Conservation (phyloP, 2,797 vertebrate genomes). For the Molossus molossus region DNA sequence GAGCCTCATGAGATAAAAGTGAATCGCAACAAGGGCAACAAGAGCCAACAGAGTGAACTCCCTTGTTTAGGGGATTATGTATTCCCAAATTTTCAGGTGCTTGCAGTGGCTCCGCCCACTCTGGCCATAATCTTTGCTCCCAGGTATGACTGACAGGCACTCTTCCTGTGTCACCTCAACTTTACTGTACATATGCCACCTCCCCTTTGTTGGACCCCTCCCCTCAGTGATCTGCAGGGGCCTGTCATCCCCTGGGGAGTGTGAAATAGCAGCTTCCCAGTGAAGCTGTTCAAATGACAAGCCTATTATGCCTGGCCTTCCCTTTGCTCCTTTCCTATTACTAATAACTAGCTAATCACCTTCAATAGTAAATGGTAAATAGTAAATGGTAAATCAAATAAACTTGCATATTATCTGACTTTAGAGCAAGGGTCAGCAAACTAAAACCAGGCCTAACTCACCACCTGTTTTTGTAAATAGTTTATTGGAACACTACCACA, state of each 20-base stretch:
- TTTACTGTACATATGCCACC: not conserved
- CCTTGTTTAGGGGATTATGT: not conserved
- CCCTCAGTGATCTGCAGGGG: not conserved
- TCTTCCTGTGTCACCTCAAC: not conserved
- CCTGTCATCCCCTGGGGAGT: too few relatives aligned
- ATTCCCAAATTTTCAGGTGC: not conserved
- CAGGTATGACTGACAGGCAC: not conserved
- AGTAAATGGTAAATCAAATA: slow-evolving; percentile 18
- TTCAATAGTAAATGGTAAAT: not conserved
- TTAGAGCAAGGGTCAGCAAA: not conserved
- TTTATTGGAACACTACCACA: not conserved
- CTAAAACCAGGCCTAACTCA: not conserved
- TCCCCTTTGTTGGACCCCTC: not conserved
- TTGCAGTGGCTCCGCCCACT: not conserved
- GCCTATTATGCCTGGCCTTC: not conserved
- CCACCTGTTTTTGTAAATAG: slow-evolving; percentile 37
- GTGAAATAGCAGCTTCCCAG: too few relatives aligned
- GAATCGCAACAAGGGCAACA: not conserved
- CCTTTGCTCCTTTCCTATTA: not conserved
- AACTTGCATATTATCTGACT: not conserved
- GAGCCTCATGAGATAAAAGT: not conserved
- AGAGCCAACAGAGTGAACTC: not conserved
- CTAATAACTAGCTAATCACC: not conserved
- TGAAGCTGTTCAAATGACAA: not conserved
- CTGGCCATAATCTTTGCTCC: not conserved